Base-by-base conservation (phyloP, 2,113 vertebrate genomes). In the Chaetodon trifascialis region DNA sequence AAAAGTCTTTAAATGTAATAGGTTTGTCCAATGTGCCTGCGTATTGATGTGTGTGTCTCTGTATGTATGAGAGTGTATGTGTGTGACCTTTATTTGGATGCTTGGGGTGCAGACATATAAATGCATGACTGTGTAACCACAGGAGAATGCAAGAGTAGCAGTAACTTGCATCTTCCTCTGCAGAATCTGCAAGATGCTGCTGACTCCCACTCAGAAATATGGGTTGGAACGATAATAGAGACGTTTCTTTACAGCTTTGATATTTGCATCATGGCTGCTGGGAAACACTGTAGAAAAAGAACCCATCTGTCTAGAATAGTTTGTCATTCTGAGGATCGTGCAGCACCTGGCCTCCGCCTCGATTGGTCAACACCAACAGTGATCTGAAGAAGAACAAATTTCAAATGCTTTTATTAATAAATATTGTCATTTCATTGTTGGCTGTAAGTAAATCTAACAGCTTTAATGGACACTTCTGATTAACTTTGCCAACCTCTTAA, bases 191-290 rank as follows among this genome's bases (percentile, higher is more conserved):
- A 86, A 80, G 83, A 67, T 89, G 87, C 90, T 86, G 75, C 78
- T 82, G 78, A 87, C 40, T 85, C 77, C 78, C 84, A 47, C 16
- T 7, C 42, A 52, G 68, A 38, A 70, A 44, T 19, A 7, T 73
- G 88, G 91, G 92, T 93, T 93, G 91, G 89, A 86, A 93, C 88
- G 92, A 93, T 93, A 85, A 34, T n/a, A 74, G 16, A 60, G 1
- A 47, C 1, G 1, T 54, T 52, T 75, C 8, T 19, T n/a, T 23
- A 36, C 11, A 62, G 5, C 8, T 54, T 59, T 58, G 25, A 0
- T 67, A 1, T 52, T 56, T 40, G 46, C 17, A 21, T 58, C 12
- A 56, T 51, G 60, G 47, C 66, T n/a, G 38, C 44, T 72, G 30
- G 30, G 4, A 69, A 47, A 6, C 38, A 44, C 23, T 1, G 3